Evolutionary conservation across 2,113 vertebrate species (phyloP).

Genomic region (Psittacula cyanocephala): DNA sequence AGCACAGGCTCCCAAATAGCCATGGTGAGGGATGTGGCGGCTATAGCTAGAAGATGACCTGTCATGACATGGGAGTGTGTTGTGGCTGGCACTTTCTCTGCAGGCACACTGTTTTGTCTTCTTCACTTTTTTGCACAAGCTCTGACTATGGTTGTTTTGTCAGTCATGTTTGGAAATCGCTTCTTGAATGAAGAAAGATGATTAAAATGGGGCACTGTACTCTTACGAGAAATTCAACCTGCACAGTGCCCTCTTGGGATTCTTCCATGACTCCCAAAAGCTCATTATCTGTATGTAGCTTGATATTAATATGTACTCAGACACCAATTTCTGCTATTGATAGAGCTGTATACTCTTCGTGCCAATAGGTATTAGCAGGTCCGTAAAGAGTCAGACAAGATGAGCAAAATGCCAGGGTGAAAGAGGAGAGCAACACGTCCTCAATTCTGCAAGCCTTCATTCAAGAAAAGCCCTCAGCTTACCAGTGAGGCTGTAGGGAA

Average conservation of each 20-base stretch:
- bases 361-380: background rate
- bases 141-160: background rate
- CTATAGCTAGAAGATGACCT: background rate
- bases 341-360: fast-evolving
- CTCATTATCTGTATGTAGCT: background rate
- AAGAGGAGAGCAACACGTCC: background rate
- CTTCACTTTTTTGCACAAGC: background rate
- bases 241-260: background rate
- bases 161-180: background rate
- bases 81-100: background rate
- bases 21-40: background rate
- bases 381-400: background rate
- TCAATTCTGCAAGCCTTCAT: background rate
- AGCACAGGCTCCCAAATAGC: fast-evolving
- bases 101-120: background rate
- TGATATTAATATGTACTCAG: background rate
- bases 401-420: background rate
- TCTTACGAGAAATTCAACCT: background rate
- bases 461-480: background rate
- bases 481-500: fast-evolving
- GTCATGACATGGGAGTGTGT: fast-evolving
- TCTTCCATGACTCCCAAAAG: background rate
- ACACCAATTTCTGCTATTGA: background rate
- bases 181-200: background rate
- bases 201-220: background rate